Base-by-base conservation (phyloP, 1,140 invertebrate species). In the Drosophila suzukii region DNA sequence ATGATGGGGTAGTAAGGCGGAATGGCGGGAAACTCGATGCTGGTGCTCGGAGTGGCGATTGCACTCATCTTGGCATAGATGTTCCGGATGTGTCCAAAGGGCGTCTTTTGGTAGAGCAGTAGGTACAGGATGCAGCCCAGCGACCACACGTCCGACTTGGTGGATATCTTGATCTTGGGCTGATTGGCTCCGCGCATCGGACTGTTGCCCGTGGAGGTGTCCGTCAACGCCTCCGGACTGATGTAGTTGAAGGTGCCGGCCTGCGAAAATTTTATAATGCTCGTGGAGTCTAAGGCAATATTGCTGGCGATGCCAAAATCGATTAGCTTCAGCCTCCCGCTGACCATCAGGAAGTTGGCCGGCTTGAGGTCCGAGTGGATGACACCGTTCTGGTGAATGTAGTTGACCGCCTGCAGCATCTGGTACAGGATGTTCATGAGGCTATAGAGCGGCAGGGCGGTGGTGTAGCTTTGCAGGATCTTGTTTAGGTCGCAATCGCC, bases 241-340 rank as follows among this genome's bases (percentile, higher is more conserved):
- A 99, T 99, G 92, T 98, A 99, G 93, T 98, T 99, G 80, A 97
- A 95, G 0, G 98, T 99, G 30, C 98, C 98, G 43, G 95, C 94
- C 51, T 95, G 95, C 57, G 95, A 94, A 74, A 96, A 95, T 91
- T 97, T 97, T 13, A 97, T 93, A 38, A 99, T 96, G 84, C 97
- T 97, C 0, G 98, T 99, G 91, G 96, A 96, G 90, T 99, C 98
- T 44, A 95, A 94, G 81, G 97, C 96, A 53, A 99, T 94, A 53
- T 95, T 95, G 50, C 97, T 97, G n/a, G 98, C 97, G 80, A 99
- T 99, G 24, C 98, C 98, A 93, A 99, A 99, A 93, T 99, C 98
- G 71, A 99, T 99, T 24, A 99, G 93, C 93, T 99, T 99, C 5
- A 99, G 92, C 50, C 95, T 94, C 4, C 97, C 97, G 63, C 94